Percentiles rank a stretch among this genome's conserved stretches.
phyloP scores from a whole-genome alignment of 2,113 vertebrate genomes.

The Sigmodon hispidus region DNA sequence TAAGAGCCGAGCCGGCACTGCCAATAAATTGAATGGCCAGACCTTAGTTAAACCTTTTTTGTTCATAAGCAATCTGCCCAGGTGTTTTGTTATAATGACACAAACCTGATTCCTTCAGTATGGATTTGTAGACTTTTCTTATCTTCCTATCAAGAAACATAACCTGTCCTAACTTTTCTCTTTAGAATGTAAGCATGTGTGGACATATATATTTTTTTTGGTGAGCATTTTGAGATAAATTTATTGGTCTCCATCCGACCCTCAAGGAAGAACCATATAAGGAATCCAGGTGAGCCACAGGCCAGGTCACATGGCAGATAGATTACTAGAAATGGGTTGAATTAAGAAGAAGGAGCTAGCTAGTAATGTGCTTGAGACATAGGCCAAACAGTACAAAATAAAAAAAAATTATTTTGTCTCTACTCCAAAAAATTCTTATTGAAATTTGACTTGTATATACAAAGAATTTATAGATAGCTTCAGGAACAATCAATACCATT shows the following conservation, averaged over 20 bases:
- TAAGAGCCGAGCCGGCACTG: neutral
- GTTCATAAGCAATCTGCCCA: too few species aligned
- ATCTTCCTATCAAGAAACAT: neutral
- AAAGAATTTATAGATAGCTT: neutral
- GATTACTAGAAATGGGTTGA: too few species aligned
- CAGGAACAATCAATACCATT: neutral
- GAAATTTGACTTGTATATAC: neutral
- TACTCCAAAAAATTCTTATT: neutral
- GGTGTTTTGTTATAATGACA: neutral
- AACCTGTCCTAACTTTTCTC: neutral
- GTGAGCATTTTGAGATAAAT: neutral
- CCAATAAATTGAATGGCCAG: neutral
- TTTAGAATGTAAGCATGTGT: neutral
- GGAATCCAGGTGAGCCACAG: too few species aligned
- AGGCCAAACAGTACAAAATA: too few species aligned
- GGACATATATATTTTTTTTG: neutral
- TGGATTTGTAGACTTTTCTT: neutral
- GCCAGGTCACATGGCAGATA: too few species aligned
- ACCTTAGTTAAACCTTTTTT: neutral
- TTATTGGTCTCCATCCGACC: too few species aligned
- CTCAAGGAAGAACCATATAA: too few species aligned
- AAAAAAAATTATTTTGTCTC: too few species aligned
- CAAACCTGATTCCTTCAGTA: neutral
- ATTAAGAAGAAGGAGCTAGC: too few species aligned
- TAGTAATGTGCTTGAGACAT: too few species aligned